Conservation (phyloP, 2,113 vertebrate species). For the Rutilus rutilus region DNA sequence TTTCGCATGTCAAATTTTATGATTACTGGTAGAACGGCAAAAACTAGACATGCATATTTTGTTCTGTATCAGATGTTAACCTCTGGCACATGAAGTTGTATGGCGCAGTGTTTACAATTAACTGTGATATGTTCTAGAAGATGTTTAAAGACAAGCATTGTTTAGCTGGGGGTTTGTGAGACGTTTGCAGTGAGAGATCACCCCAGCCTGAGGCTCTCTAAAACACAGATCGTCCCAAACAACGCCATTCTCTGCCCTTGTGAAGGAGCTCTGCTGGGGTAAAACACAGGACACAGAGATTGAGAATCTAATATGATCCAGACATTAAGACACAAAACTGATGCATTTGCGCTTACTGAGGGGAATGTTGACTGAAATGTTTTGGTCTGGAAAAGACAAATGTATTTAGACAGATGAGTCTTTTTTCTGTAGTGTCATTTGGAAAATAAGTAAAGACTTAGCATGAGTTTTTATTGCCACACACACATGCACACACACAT, state of each 20-base stretch:
- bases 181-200: conserved; percentile 20
- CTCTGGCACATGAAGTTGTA: background rate
- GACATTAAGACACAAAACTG: background rate
- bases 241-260: background rate
- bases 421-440: background rate
- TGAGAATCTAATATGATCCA: conserved; percentile 11
- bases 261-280: background rate
- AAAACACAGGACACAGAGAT: conserved; percentile 19
- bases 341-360: background rate
- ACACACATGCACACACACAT: too few species aligned
- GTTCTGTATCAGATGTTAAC: conserved; percentile 2
- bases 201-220: background rate
- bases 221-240: background rate
- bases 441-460: background rate
- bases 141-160: conserved; percentile 29
- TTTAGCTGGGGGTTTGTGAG: background rate
- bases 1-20: background rate
- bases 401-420: background rate
- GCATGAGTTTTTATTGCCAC: background rate
- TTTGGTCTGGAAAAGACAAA: background rate
- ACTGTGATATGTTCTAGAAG: conserved; percentile 14
- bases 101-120: background rate
- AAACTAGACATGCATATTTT: background rate
- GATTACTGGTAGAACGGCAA: background rate
- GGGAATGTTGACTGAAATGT: background rate